Evolutionary conservation across 2,113 vertebrate species (phyloP).

Genomic region (Actenoides hombroni): DNA sequence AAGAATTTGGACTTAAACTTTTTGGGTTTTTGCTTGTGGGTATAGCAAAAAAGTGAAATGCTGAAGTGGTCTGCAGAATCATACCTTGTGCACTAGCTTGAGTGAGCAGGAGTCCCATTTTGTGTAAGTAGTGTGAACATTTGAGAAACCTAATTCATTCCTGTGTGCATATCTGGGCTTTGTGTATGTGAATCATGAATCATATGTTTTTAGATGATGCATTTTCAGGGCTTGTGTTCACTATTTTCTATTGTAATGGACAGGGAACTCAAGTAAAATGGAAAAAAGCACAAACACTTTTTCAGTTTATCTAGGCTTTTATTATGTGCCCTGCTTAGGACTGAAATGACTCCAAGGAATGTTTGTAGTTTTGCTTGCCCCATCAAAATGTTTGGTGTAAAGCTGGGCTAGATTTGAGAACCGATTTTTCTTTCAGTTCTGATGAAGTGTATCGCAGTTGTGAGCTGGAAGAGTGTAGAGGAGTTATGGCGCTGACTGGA

Average conservation of each 20-base stretch:
- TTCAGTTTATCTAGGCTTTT: background rate
- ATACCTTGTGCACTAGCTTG: background rate
- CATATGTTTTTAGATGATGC: background rate
- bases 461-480: background rate
- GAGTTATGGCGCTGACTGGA: constrained; percentile 5
- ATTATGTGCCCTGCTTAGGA: background rate
- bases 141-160: background rate
- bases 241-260: background rate
- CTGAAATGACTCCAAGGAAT: background rate
- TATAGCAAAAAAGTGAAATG: background rate
- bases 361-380: background rate
- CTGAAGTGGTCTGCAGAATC: background rate
- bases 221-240: background rate
- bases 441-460: background rate
- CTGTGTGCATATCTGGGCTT: background rate
- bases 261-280: background rate
- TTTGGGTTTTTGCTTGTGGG: background rate
- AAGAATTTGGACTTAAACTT: background rate
- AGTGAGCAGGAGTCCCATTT: background rate
- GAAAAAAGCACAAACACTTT: background rate
- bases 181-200: background rate
- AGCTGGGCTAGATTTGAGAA: background rate
- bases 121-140: background rate
- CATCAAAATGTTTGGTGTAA: background rate
- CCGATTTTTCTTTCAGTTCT: background rate